Conservation (phyloP, 2,888 invertebrate species). For the Cephus pulcher region DNA sequence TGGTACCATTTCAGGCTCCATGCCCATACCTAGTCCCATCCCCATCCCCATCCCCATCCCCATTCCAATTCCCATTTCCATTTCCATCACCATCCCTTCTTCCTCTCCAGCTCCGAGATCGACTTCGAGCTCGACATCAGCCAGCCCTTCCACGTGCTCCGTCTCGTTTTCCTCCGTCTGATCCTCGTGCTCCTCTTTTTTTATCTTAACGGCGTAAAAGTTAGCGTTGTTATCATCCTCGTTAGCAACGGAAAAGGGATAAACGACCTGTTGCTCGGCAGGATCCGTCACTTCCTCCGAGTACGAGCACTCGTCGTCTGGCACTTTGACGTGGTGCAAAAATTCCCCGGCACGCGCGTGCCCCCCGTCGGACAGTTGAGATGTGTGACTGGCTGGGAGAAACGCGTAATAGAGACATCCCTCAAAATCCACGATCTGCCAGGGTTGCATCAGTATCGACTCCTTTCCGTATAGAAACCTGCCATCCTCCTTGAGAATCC, state of each 20-base stretch:
- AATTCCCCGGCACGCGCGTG: neutral
- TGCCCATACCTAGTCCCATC: too few relatives aligned
- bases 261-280: neutral
- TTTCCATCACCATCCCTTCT: slow-evolving; percentile 33
- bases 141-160: slow-evolving; percentile 15
- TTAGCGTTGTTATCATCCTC: slow-evolving; percentile 10
- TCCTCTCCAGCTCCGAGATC: slow-evolving; percentile 20
- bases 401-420: slow-evolving; percentile 52
- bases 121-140: neutral
- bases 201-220: slow-evolving; percentile 3
- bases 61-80: slow-evolving; percentile 18
- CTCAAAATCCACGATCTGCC: slow-evolving; percentile 52
- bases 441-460: slow-evolving; percentile 49
- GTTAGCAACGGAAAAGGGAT: neutral
- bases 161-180: neutral
- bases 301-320: slow-evolving; percentile 7
- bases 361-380: neutral
- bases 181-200: neutral
- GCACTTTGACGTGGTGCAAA: slow-evolving; percentile 9
- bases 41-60: neutral
- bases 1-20: too few relatives aligned
- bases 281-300: neutral
- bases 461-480: slow-evolving; percentile 48
- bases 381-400: slow-evolving; percentile 35
- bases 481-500: slow-evolving; percentile 31